These are phyloP conservation scores for Phoebastria nigripes DNA, from an alignment of 2,797 vertebrate species.

Conservation along the genomic window DNA sequence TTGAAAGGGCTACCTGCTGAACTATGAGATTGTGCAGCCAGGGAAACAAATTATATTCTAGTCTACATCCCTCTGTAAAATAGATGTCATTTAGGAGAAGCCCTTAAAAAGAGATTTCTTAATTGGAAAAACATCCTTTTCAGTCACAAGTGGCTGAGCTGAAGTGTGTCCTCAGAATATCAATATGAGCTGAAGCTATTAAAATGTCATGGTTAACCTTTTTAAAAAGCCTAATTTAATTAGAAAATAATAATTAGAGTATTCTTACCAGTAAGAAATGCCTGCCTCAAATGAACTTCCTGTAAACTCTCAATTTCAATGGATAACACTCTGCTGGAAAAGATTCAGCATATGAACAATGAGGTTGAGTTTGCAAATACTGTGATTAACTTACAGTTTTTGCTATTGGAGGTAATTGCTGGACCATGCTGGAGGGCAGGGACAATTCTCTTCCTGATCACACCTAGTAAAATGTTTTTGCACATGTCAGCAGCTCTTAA, in stretches of 20 bases:
- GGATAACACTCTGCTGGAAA: conserved; percentile 7
- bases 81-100: conserved; percentile 65
- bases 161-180: conserved; percentile 71
- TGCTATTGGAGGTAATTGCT: conserved; percentile 64
- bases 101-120: conserved; percentile 68
- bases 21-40: background rate
- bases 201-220: conserved; percentile 73
- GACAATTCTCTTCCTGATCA: conserved; percentile 62
- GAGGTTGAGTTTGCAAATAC: conserved; percentile 24
- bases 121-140: conserved; percentile 67
- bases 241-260: conserved; percentile 70
- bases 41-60: conserved; percentile 26
- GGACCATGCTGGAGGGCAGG: conserved; percentile 41
- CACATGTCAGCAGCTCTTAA: conserved; percentile 43
- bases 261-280: conserved; percentile 49
- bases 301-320: conserved; percentile 34
- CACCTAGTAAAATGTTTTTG: conserved; percentile 55
- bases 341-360: conserved; percentile 26
- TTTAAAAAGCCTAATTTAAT: conserved; percentile 73
- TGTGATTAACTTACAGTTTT: conserved; percentile 67
- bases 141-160: conserved; percentile 64
- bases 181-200: conserved; percentile 69
- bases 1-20: background rate
- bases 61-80: conserved; percentile 44
- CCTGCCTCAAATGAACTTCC: conserved; percentile 47